Evolutionary conservation across 1,140 invertebrate species (phyloP).

Genomic region (Meloidogyne floridensis): DNA sequence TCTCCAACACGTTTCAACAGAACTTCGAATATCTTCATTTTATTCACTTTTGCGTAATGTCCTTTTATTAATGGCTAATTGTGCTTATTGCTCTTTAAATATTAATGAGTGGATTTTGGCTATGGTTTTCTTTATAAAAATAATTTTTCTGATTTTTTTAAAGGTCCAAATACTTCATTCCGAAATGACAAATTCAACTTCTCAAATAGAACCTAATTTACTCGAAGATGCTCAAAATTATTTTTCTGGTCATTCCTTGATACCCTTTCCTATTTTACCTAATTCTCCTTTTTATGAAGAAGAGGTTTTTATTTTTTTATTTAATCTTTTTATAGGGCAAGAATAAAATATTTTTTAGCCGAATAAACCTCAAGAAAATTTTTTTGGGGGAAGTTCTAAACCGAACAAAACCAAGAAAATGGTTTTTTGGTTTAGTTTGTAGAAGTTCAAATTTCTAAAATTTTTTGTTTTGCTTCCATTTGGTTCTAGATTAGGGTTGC

Average conservation of each 20-base stretch:
- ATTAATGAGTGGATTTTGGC: constrained; percentile 25
- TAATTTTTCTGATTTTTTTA: background rate
- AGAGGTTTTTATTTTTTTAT: background rate
- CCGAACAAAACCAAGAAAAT: too few relatives aligned
- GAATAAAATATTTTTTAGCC: too few relatives aligned
- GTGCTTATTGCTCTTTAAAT: constrained; percentile 20
- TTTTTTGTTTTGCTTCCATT: too few relatives aligned
- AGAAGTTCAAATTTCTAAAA: too few relatives aligned
- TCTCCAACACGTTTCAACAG: constrained; percentile 8
- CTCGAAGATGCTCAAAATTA: constrained; percentile 5
- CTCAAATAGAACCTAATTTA: background rate
- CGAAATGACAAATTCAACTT: background rate
- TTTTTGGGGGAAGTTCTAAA: too few relatives aligned
- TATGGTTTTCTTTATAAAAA: background rate
- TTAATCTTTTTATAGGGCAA: background rate
- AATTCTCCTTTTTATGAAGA: background rate
- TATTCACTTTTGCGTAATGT: constrained; percentile 14
- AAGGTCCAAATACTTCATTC: constrained; percentile 17
- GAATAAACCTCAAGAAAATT: too few relatives aligned
- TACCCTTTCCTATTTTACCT: constrained; percentile 16
- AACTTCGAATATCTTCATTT: background rate
- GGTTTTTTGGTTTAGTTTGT: too few relatives aligned
- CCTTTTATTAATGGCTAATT: constrained; percentile 19
- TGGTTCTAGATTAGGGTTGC: too few relatives aligned
- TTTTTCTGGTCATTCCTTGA: background rate